phyloP scores from a whole-genome alignment of 2,888 invertebrate genomes.

The Agriopis leucophaearia region DNA sequence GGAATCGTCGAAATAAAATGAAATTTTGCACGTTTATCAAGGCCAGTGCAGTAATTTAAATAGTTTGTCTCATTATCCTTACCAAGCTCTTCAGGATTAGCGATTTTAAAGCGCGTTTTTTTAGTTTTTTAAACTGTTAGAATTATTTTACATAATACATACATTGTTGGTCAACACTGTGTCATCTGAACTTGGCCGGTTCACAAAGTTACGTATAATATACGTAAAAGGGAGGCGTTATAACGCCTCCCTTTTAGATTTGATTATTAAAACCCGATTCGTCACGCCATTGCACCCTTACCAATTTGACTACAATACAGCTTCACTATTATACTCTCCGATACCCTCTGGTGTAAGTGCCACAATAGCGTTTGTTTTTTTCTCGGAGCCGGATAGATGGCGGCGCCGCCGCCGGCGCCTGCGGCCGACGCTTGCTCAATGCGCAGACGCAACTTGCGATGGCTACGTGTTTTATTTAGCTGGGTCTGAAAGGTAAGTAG shows the following conservation, averaged over 20 bases:
- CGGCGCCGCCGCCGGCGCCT: conserved; percentile 69
- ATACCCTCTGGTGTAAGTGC: conserved; percentile 9
- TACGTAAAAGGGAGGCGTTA: too few relatives aligned
- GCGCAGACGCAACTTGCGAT: conserved; percentile 14
- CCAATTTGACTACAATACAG: neutral
- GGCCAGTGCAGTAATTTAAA: too few relatives aligned
- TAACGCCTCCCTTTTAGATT: neutral
- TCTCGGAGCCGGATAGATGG: conserved; percentile 28
- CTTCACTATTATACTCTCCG: conserved; percentile 10
- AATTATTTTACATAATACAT: too few relatives aligned
- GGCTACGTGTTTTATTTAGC: conserved; percentile 1
- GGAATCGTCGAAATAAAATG: too few relatives aligned
- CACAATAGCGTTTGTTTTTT: conserved; percentile 31
- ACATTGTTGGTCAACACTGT: too few relatives aligned
- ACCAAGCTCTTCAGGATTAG: too few relatives aligned
- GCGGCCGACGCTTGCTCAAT: conserved; percentile 45
- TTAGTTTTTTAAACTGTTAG: too few relatives aligned
- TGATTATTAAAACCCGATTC: conserved; percentile 9
- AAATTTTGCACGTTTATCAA: too few relatives aligned
- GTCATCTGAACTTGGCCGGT: too few relatives aligned
- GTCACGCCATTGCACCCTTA: conserved; percentile 9
- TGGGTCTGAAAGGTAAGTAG: neutral
- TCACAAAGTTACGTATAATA: too few relatives aligned
- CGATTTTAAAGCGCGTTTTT: too few relatives aligned
- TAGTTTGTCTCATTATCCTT: too few relatives aligned